These are phyloP conservation scores for Drosophila arizonae DNA, from an alignment of 1,140 invertebrate genomes.

Conservation along the genomic window DNA sequence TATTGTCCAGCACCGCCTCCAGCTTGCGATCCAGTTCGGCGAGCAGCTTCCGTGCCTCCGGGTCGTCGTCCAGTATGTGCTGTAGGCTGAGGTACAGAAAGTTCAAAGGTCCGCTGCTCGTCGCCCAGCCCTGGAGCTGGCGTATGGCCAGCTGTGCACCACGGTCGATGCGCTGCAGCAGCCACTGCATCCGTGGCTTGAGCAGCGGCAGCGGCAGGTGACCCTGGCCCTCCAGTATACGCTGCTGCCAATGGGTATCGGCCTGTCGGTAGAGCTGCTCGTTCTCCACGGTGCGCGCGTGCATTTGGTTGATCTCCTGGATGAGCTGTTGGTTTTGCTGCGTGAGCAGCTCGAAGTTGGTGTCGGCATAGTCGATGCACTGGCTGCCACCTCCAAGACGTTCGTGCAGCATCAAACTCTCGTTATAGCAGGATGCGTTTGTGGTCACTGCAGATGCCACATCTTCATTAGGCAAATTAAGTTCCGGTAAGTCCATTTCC, in stretches of 20 bases:
- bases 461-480: not conserved
- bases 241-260: not conserved
- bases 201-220: not conserved
- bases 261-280: constrained; percentile 5
- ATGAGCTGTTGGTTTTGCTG: constrained; percentile 27
- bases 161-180: constrained; percentile 8
- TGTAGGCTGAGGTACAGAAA: constrained; percentile 44
- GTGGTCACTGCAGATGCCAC: not conserved
- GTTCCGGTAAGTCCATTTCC: not conserved
- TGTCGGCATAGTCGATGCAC: too few species aligned
- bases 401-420: not conserved
- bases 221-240: not conserved
- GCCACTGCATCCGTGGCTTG: not conserved
- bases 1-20: constrained; percentile 27
- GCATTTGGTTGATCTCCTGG: constrained; percentile 29
- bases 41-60: constrained; percentile 13
- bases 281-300: constrained; percentile 11
- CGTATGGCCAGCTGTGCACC: constrained; percentile 27
- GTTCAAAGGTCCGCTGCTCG: constrained; percentile 10
- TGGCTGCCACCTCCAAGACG: not conserved
- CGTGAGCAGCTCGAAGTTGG: not conserved
- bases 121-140: constrained; percentile 39
- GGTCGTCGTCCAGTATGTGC: constrained; percentile 29
- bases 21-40: constrained; percentile 45
- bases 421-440: not conserved